Conservation (phyloP, 1,140 invertebrate genomes). For the Trypoxylus dichotomus region DNA sequence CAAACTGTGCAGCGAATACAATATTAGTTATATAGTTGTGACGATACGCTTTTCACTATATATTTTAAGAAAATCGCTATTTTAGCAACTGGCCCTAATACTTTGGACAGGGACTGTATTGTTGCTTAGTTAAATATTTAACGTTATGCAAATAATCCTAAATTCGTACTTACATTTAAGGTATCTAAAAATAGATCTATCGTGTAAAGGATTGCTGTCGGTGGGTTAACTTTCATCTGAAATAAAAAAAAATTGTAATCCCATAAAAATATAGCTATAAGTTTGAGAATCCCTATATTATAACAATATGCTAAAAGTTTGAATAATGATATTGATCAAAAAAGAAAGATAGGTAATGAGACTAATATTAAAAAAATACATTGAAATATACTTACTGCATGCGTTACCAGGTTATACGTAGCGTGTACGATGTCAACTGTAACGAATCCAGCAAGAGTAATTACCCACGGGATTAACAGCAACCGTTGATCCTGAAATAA, state of each 20-base stretch:
- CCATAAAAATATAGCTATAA: no score
- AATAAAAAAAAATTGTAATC: slow-evolving; percentile 48
- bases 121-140: not conserved
- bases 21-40: no score
- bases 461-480: slow-evolving; percentile 57
- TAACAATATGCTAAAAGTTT: no score
- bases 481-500: slow-evolving; percentile 54
- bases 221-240: slow-evolving; percentile 63
- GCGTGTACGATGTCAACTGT: slow-evolving; percentile 53
- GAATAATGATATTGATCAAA: no score
- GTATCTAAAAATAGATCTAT: slow-evolving; percentile 66
- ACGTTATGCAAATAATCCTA: not conserved
- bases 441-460: slow-evolving; percentile 48
- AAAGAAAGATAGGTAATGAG: no score
- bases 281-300: no score
- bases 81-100: no score
- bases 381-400: slow-evolving; percentile 47
- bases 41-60: no score
- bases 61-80: no score
- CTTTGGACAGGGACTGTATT: no score
- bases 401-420: slow-evolving; percentile 50
- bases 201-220: slow-evolving; percentile 64
- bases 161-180: slow-evolving; percentile 63
- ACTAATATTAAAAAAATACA: slow-evolving; percentile 40
- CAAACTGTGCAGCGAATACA: no score